Conservation (phyloP, 2,888 invertebrate species). For the Dicyrtomina minuta region DNA sequence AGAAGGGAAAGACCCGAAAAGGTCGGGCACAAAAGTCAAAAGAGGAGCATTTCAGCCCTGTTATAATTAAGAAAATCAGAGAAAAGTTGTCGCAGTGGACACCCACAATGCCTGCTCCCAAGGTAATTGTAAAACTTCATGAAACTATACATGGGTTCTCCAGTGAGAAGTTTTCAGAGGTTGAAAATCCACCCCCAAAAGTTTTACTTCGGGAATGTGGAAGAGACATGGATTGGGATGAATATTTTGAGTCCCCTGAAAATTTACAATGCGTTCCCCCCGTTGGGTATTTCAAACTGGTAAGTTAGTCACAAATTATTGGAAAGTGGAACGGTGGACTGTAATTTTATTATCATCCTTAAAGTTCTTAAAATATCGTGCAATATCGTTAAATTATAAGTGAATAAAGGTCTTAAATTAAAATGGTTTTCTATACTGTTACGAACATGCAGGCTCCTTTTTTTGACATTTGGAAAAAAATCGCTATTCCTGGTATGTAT, state of each 20-base stretch:
- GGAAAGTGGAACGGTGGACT: background rate
- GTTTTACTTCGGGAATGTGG: background rate
- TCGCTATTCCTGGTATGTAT: constrained; percentile 31
- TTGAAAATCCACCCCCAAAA: too few species aligned
- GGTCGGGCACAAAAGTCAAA: too few species aligned
- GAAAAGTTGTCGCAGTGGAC: too few species aligned
- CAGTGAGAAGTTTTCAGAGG: too few species aligned
- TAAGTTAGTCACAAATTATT: background rate
- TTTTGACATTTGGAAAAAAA: constrained; percentile 27
- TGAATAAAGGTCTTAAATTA: background rate
- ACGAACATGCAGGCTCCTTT: constrained; percentile 37
- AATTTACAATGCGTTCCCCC: background rate
- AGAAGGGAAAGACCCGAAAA: too few species aligned
- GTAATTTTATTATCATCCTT: background rate
- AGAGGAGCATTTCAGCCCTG: too few species aligned
- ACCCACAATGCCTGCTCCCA: too few species aligned
- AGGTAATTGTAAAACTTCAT: too few species aligned
- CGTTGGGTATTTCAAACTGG: background rate
- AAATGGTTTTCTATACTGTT: background rate
- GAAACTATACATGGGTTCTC: too few species aligned
- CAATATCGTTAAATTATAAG: too few species aligned
- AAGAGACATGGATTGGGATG: constrained; percentile 3
- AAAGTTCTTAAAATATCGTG: background rate
- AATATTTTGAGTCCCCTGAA: background rate
- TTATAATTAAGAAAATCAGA: too few species aligned